Base-by-base conservation (phyloP, 2,797 vertebrate genomes). In the Phoeniculus purpureus region DNA sequence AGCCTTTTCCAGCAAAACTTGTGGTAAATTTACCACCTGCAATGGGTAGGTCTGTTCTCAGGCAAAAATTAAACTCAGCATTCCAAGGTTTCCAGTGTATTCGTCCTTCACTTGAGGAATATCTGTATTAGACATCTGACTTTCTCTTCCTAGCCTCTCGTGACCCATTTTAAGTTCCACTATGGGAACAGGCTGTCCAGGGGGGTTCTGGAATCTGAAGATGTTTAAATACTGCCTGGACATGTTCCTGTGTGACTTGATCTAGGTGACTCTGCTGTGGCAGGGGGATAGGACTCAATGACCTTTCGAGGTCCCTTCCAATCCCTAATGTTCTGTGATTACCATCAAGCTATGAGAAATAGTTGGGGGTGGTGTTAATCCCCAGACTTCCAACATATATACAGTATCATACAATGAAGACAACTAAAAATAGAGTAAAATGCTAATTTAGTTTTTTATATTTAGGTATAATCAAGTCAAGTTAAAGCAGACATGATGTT, bases 381-480 rank as follows among this genome's bases (percentile, higher is more conserved):
- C 91, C 80, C 93, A 93, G 75, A 82, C 87, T 97, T 95, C 95
- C 90, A 96, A 97, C 94, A 96, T 96, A 97, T 95, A 77, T 40
- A 84, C 75, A 52, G 92, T 93, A 76, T 93, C 97, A 95, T 94
- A 97, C 94, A 97, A 97, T 97, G 97, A 97, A 96, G 96, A 93
- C 76, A 94, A 96, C 96, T 94, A 97, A 97, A 96, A 97, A 97
- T 96, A 96, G 94, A 93, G 88, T 95, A 94, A 97, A 97, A 97
- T 97, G 97, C 95, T 97, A 97, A 98, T 97, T 97, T 97, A 61
- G 43, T 96, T 97, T 97, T 97, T 97, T 97, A 88, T 97, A 96
- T 97, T 97, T 97, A 97, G 96, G 68, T 95, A 97, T 97, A 97
- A 98, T 98, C 96, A 98, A 97, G 93, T 94, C 95, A 94, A 92